Conservation (phyloP, 2,797 vertebrate species). For the Falco biarmicus region DNA sequence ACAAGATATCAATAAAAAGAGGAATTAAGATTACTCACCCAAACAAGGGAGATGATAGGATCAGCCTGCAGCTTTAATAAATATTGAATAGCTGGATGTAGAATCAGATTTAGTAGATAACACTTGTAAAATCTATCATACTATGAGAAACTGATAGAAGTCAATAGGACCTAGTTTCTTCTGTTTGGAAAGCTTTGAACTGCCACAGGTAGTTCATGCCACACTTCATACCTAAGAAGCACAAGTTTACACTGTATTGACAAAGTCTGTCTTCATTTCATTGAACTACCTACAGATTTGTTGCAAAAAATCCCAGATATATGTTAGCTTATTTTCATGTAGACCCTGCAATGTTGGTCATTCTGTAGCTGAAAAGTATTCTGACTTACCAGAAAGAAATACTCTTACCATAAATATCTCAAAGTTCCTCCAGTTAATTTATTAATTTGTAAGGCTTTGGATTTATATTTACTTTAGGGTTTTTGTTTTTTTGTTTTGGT, state of each 20-base stretch:
- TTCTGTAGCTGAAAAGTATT: background rate
- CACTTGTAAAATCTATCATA: background rate
- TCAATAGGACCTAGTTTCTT: background rate
- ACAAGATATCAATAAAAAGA: background rate
- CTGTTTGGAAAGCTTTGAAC: background rate
- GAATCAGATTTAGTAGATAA: background rate
- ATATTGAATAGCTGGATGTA: background rate
- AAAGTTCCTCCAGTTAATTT: background rate
- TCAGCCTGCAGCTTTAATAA: background rate
- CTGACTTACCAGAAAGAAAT: background rate
- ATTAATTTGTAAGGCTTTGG: background rate
- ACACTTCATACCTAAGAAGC: conserved; percentile 13
- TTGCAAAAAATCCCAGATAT: background rate
- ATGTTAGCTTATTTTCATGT: background rate
- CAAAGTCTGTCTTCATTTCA: background rate
- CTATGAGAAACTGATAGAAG: background rate
- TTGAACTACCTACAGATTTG: background rate
- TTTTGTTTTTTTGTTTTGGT: background rate
- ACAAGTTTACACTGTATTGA: background rate
- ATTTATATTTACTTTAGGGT: background rate
- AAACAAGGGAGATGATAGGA: background rate
- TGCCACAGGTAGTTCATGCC: background rate
- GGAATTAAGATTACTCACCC: background rate
- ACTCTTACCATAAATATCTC: background rate
- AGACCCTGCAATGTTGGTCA: background rate